phyloP scores from a whole-genome alignment of 1,140 invertebrate genomes.

The Neoseiulus cucumeris region DNA sequence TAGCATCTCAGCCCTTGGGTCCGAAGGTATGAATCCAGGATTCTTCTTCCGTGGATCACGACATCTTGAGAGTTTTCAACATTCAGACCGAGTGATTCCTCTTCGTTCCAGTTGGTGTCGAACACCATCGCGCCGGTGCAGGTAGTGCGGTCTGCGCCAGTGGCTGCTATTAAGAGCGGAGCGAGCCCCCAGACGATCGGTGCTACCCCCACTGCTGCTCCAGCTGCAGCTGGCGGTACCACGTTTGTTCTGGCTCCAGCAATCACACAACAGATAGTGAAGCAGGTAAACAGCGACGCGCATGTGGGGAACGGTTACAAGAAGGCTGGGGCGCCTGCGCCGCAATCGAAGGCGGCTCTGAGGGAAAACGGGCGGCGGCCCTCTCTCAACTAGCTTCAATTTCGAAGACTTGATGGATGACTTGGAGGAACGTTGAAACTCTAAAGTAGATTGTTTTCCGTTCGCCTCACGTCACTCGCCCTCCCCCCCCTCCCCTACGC shows the following conservation, averaged over 20 bases:
- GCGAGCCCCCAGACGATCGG: background rate
- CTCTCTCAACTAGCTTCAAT: no score
- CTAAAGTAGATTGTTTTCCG: no score
- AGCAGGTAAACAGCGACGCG: background rate
- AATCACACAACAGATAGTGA: conserved; percentile 53
- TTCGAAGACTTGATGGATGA: background rate
- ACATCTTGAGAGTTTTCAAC: no score
- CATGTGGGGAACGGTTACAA: no score
- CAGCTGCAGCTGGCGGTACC: conserved; percentile 14
- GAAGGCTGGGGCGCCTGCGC: no score
- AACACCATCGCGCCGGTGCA: conserved; percentile 49
- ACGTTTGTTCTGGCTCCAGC: conserved; percentile 65
- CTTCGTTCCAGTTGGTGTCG: conserved; percentile 26
- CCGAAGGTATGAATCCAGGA: conserved; percentile 3
- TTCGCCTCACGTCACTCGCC: no score
- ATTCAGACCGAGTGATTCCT: background rate
- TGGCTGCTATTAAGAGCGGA: conserved; percentile 41
- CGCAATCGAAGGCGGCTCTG: no score
- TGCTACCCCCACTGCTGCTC: background rate
- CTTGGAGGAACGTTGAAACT: background rate
- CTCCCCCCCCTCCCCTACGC: no score
- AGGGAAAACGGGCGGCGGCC: no score
- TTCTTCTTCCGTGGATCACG: background rate
- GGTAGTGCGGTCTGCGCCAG: conserved; percentile 67
- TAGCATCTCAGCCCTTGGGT: conserved; percentile 6